Percentiles rank a stretch among this genome's conserved stretches.
Evolutionary conservation across 2,888 invertebrate genomes (phyloP).

Genomic region (Agrochola macilenta): DNA sequence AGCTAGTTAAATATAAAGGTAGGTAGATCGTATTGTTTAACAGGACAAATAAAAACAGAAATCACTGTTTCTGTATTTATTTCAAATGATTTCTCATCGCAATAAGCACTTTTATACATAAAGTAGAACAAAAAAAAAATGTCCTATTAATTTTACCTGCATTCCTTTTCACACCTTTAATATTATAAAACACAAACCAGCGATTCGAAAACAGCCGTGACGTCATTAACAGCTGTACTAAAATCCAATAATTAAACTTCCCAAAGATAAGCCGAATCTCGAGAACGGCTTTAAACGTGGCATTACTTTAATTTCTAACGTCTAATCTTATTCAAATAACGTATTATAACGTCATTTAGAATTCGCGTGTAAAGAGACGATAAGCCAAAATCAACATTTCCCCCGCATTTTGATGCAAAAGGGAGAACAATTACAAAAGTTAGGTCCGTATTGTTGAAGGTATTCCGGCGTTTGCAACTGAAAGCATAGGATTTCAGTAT

Average conservation of each 20-base stretch:
- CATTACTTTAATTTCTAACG: constrained; percentile 61
- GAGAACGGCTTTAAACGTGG: constrained; percentile 55
- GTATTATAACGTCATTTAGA: constrained; percentile 74
- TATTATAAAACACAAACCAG: constrained; percentile 21
- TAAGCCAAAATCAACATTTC: constrained; percentile 74
- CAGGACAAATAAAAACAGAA: no score
- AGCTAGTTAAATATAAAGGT: no score
- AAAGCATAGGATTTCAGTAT: constrained; percentile 5
- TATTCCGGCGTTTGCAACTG: constrained; percentile 27
- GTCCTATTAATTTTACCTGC: neutral
- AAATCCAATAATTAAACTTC: constrained; percentile 66
- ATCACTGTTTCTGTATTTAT: no score
- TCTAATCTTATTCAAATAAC: constrained; percentile 76
- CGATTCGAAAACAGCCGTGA: constrained; percentile 17
- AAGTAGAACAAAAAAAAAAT: no score
- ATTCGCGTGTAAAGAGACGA: constrained; percentile 74
- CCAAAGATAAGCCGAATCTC: constrained; percentile 61
- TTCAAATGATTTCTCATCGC: no score
- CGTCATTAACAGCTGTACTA: constrained; percentile 45
- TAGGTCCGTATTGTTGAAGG: constrained; percentile 54
- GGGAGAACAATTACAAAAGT: constrained; percentile 70
- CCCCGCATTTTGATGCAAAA: constrained; percentile 66
- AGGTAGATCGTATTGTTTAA: no score
- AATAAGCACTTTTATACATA: no score
- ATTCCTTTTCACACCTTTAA: neutral